Base-by-base conservation (phyloP, 2,888 invertebrate genomes). In the Limnephilus marmoratus region DNA sequence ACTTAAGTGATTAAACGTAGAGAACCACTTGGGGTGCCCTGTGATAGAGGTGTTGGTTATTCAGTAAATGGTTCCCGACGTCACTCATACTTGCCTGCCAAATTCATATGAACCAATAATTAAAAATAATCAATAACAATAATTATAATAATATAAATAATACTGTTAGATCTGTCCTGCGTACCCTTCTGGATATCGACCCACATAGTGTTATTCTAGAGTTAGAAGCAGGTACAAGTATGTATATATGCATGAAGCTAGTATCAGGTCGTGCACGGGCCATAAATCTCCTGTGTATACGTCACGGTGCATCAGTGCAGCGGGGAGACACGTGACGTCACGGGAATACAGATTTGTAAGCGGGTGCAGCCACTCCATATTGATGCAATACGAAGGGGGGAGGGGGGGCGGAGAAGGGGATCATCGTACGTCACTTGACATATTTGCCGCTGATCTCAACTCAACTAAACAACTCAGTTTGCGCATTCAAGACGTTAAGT, bases 321-420 rank as follows among this genome's bases (percentile, higher is more conserved):
- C 68, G 68, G 68, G 68, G 18, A 68, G 1, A 24, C 68, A 2
- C 24, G 68, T n/a, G 80, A 37, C 80, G 81, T n/a, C 80, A 37
- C 81, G 18, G 80, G 88, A 89, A 89, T 89, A 89, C 88, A 80
- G 81, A 89, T 81, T 80, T 86, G 86, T 86, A 49, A 45, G 86
- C 80, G 80, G 88, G 88, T 12, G 87, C 49, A 49, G 2, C 68
- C 68, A 24, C 7, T 68, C 68, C 24, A 34, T 49, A 45, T 86
- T 88, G 88, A 88, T 68, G 68, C 41, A 86, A 24, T 24, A 7
- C 12, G 3, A 18, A 13, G 18, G 31, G 31, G 31, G 24, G 34
- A 18, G 9, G 83, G 9, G 24, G 83, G 18, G 24, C 0, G 68
- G 68, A 7, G 15, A 13, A 41, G 41, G 4, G 53, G 2, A 68